These are phyloP conservation scores for Talpa occidentalis DNA, from an alignment of 2,113 vertebrate genomes.

Conservation along the genomic window DNA sequence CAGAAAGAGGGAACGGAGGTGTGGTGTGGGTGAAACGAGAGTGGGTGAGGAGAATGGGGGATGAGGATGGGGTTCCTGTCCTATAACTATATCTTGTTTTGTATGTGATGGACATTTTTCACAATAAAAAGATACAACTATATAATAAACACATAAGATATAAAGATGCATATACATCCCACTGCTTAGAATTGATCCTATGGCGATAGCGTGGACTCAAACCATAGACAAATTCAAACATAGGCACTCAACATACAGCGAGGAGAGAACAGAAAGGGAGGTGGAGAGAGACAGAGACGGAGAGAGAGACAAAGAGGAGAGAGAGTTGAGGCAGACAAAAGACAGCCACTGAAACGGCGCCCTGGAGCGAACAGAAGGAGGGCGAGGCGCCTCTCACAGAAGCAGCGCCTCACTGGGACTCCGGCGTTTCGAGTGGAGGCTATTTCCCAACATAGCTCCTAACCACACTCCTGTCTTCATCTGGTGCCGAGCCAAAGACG, in stretches of 20 bases:
- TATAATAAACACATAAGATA: not conserved
- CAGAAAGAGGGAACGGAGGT: not conserved
- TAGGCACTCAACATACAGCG: not conserved
- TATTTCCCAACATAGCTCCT: not conserved
- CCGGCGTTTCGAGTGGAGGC: not conserved
- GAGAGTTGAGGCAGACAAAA: not conserved
- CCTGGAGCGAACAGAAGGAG: too few species aligned
- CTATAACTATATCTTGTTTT: conserved; percentile 6
- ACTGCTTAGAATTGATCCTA: conserved; percentile 27
- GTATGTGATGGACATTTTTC: not conserved
- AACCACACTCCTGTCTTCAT: not conserved
- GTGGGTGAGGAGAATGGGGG: not conserved
- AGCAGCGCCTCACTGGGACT: not conserved
- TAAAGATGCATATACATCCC: not conserved
- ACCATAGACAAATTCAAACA: conserved; percentile 15
- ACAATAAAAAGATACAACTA: not conserved
- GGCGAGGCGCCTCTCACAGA: not conserved
- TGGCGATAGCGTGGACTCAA: not conserved
- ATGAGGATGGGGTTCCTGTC: not conserved
- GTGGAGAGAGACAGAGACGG: not conserved
- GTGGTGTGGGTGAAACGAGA: not conserved
- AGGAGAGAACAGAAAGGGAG: not conserved
- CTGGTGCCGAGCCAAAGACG: not conserved
- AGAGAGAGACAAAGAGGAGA: too few species aligned
- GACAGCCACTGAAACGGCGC: not conserved